Conservation (phyloP, 2,113 vertebrate species). For the Leucopternis melanops region DNA sequence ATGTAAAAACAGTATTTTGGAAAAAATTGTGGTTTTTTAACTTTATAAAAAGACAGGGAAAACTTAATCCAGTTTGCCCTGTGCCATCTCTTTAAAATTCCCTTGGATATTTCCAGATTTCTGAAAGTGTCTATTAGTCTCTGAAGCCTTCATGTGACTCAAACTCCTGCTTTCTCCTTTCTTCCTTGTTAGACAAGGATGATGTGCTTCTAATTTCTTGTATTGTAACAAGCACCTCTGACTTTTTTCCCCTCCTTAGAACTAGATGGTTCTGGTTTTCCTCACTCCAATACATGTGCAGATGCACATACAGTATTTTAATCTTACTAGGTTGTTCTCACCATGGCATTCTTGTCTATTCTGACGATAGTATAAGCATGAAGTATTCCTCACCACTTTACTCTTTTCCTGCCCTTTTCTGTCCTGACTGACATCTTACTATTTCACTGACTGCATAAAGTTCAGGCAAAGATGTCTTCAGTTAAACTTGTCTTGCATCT, state of each 20-base stretch:
- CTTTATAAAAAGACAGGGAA: background rate
- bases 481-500: background rate
- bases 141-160: background rate
- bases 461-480: background rate
- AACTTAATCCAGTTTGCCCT: background rate
- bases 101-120: background rate
- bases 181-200: background rate
- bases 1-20: background rate
- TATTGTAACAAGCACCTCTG: background rate
- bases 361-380: background rate
- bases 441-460: background rate
- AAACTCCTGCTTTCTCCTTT: background rate
- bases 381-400: background rate
- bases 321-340: background rate
- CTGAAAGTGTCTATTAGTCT: background rate
- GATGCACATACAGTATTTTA: background rate
- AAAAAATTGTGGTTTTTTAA: fast-evolving
- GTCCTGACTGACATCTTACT: background rate
- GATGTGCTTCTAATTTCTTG: background rate
- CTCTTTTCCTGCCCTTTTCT: background rate
- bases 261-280: background rate
- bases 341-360: background rate
- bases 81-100: background rate
- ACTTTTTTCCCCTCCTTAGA: background rate
- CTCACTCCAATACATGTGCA: background rate